Conservation (phyloP, 2,113 vertebrate species). For the Cavia aperea region DNA sequence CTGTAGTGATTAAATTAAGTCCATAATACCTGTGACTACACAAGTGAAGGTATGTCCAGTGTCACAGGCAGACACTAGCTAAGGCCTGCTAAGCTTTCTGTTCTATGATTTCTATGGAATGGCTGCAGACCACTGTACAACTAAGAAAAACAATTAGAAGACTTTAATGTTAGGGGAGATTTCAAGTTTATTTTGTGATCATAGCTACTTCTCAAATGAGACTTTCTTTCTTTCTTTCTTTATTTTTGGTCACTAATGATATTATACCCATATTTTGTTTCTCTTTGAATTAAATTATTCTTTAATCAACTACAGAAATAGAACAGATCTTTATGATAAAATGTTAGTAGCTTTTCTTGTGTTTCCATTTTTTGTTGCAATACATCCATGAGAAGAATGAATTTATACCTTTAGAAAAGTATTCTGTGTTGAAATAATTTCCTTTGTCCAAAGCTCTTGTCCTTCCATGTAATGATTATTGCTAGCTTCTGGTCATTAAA, state of each 20-base stretch:
- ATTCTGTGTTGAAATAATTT: neutral
- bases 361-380: constrained; percentile 29
- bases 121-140: neutral
- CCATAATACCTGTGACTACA: neutral
- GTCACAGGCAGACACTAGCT: neutral
- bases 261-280: constrained; percentile 27
- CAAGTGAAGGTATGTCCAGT: neutral
- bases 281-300: constrained; percentile 23
- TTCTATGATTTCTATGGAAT: neutral
- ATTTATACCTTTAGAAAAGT: constrained; percentile 17
- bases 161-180: neutral
- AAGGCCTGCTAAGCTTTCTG: neutral
- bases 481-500: constrained; percentile 35
- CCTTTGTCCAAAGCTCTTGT: constrained; percentile 8
- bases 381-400: constrained; percentile 27
- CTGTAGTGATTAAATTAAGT: neutral
- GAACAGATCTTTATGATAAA: constrained; percentile 5
- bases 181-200: constrained; percentile 23
- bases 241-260: neutral
- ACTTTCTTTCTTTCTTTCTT: neutral
- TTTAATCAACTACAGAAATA: constrained; percentile 20
- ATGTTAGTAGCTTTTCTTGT: neutral
- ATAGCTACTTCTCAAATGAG: neutral
- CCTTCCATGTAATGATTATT: constrained; percentile 15
- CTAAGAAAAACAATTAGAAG: neutral